A percentile compares a stretch with the other conserved stretches of the same genome.
Evolutionary conservation across 2,888 invertebrate genomes (phyloP).

Genomic region (Cheilosia vulpina): DNA sequence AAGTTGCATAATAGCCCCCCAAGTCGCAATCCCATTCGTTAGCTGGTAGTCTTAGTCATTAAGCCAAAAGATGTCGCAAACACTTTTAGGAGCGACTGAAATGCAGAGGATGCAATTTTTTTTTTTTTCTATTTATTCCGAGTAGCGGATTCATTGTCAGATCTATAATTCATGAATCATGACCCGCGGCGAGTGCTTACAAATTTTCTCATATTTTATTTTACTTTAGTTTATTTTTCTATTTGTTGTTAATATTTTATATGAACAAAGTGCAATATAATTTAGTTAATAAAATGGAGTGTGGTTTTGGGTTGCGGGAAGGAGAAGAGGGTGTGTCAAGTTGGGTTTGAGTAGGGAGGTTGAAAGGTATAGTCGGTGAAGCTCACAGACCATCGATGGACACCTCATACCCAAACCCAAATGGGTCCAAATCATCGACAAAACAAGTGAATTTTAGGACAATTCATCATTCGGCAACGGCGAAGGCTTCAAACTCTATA

Average conservation of each 20-base stretch:
- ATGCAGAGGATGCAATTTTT: slow-evolving; percentile 15
- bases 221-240: slow-evolving; percentile 10
- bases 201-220: slow-evolving; percentile 35
- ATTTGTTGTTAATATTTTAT: slow-evolving; percentile 41
- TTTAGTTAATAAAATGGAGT: not conserved
- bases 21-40: slow-evolving; percentile 75
- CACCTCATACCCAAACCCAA: too few relatives aligned
- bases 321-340: too few relatives aligned
- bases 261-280: slow-evolving; percentile 60
- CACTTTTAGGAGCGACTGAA: not conserved
- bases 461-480: too few relatives aligned
- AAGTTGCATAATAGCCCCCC: slow-evolving; percentile 76
- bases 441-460: too few relatives aligned
- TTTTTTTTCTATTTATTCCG: slow-evolving; percentile 42
- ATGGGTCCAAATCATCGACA: too few relatives aligned
- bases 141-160: slow-evolving; percentile 28
- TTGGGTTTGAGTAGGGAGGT: too few relatives aligned
- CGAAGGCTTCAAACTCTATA: too few relatives aligned
- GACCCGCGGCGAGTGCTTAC: not conserved
- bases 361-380: too few relatives aligned
- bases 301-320: not conserved
- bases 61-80: slow-evolving; percentile 17
- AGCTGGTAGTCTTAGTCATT: slow-evolving; percentile 44
- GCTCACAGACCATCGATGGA: too few relatives aligned
- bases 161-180: slow-evolving; percentile 16